A percentile compares a stretch with the other conserved stretches of the same genome.
Conservation (phyloP, 2,113 vertebrate genomes). For the Delphinapterus leucas region DNA sequence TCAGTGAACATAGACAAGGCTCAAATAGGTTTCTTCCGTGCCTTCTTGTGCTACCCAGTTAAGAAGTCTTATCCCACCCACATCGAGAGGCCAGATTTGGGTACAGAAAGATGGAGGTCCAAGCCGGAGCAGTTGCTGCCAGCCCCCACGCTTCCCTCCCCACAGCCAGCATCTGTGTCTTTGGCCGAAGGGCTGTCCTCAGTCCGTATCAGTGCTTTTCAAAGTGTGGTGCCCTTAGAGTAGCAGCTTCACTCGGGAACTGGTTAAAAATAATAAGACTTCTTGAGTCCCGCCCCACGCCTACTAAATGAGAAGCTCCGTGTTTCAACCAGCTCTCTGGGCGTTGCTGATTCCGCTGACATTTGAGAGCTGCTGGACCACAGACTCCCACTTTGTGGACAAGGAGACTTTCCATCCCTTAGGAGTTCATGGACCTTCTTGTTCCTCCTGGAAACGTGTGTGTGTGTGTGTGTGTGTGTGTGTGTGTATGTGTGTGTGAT, state of each 20-base stretch:
- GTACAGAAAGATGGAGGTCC: neutral
- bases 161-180: neutral
- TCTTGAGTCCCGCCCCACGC: neutral
- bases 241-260: neutral
- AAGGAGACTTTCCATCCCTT: neutral
- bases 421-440: neutral
- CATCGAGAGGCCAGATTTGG: neutral
- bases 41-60: neutral
- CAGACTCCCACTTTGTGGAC: neutral
- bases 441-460: no score
- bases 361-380: neutral
- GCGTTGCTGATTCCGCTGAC: neutral
- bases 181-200: neutral
- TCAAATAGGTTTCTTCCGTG: neutral
- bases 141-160: accelerated
- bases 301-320: neutral
- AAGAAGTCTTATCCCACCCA: neutral
- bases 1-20: neutral
- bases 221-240: neutral
- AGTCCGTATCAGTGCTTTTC: neutral
- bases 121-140: accelerated
- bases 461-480: no score
- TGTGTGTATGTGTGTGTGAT: neutral
- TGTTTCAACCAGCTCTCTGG: neutral
- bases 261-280: neutral